Base-by-base conservation (phyloP, 2,888 invertebrate genomes). In the Hydriomena furcata region DNA sequence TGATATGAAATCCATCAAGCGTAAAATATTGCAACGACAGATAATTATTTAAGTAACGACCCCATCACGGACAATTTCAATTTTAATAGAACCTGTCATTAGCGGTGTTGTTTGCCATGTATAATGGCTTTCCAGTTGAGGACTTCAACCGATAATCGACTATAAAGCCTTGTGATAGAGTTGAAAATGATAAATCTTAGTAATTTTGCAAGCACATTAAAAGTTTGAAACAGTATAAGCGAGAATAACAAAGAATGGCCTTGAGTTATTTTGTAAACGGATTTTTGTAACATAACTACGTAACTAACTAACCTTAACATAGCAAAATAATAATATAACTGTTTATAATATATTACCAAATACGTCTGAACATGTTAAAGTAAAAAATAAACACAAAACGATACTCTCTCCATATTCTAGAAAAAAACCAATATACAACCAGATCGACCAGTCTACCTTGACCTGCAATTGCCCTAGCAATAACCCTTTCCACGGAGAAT, bases 41-140 rank as follows among this genome's bases (percentile, higher is more conserved):
- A 53, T 28, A 42, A 52, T 40, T 44, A 38, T 46, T 25, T 32
- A 46, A 47, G 36, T 52, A 49, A 53, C 38, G 47, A 32, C 61
- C 55, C 55, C 50, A 42, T 56, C 57, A 61, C 55, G 63, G 65
- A 74, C 73, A 71, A 71, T 72, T 73, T 72, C 67, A 69, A 74
- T 76, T 74, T 75, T 74, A 81, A 79, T 75, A 75, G 66, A 69
- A 65, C 61, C 72, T 73, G 74, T 74, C 77, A 79, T 80, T 79
- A 74, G 69, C 65, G 68, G 65, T 56, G 68, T 66, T 74, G 73
- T 79, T 79, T 79, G 77, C 73, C 57, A 66, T 71, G 66, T 73
- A 63, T 77, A 78, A 79, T 81, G 66, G 72, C 64, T 74, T 77
- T 74, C 66, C 67, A 70, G 71, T 73, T 68, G 76, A 7, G 24